Base-by-base conservation (phyloP, 2,888 invertebrate species). In the Deilephila elpenor region DNA sequence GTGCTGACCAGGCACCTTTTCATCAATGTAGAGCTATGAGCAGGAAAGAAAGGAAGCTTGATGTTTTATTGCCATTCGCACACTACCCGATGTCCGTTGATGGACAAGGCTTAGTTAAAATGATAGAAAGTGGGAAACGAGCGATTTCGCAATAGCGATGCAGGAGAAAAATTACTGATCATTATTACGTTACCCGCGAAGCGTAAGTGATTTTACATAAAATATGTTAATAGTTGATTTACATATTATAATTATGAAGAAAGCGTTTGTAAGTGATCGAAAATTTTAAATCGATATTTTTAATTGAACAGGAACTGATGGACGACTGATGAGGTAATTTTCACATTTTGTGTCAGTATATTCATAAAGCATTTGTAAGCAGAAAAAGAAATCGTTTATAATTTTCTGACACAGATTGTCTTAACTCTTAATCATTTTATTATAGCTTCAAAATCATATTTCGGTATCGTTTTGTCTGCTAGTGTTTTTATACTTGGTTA, bases 81-180 rank as follows among this genome's bases (percentile, higher is more conserved):
- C 60, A 56, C 77, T 77, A 75, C 71, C 25, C 51, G 44, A 34
- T 51, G 64, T 20, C 44, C 44, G 51, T 29, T 67, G 67, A 67
- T 51, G 67, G 67, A 71, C 71, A 75, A 76, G 77, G 71, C 77
- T 77, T 75, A 74, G 67, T 71, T 51, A 72, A 53, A 74, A 56
- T 59, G 72, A 71, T 84, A 84, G 86, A 84, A 87, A 87, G 87
- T 78, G 78, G 86, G 82, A 86, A 86, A 79, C 79, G 72, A 70
- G 67, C 75, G 67, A 51, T 67, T 67, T 67, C 51, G 44, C 67
- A 51, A 25, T 67, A 67, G 79, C 78, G 81, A 81, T 83, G 83
- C 78, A 80, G 77, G 75, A 77, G 76, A 85, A 83, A 86, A 85
- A 83, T 25, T 44, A 77, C 71, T 75, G 73, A 74, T 75, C 74